Conservation (phyloP, 2,797 vertebrate species). For the Paguma larvata region DNA sequence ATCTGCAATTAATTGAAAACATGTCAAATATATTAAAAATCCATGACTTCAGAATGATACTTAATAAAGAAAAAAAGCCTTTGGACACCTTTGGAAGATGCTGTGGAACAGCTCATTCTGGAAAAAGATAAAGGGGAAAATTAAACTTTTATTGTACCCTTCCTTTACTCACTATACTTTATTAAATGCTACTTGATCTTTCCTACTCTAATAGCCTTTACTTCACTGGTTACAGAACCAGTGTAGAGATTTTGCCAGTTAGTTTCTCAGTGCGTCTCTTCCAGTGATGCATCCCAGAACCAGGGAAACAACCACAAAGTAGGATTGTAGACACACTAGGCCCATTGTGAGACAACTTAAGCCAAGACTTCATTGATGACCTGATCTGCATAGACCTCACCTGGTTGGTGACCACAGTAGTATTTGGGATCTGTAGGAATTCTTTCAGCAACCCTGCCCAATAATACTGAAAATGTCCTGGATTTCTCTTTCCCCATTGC, state of each 20-base stretch:
- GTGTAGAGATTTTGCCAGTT: not conserved
- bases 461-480: not conserved
- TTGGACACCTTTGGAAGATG: not conserved
- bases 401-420: not conserved
- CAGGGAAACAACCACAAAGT: not conserved
- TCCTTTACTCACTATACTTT: not conserved
- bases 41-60: not conserved
- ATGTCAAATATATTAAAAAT: not conserved
- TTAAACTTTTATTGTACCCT: not conserved
- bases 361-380: not conserved
- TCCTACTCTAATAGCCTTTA: not conserved
- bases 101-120: not conserved
- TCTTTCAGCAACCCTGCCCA: not conserved
- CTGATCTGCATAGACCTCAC: not conserved
- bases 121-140: not conserved
- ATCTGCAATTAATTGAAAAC: not conserved
- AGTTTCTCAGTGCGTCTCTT: not conserved
- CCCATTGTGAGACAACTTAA: not conserved
- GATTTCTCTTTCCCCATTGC: not conserved
- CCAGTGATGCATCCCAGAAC: not conserved
- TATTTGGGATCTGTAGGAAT: not conserved
- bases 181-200: not conserved
- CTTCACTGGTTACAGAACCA: not conserved
- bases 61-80: not conserved
- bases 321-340: not conserved